These are phyloP conservation scores for Xiphorhynchus elegans DNA, from an alignment of 2,113 vertebrate species.

Conservation along the genomic window DNA sequence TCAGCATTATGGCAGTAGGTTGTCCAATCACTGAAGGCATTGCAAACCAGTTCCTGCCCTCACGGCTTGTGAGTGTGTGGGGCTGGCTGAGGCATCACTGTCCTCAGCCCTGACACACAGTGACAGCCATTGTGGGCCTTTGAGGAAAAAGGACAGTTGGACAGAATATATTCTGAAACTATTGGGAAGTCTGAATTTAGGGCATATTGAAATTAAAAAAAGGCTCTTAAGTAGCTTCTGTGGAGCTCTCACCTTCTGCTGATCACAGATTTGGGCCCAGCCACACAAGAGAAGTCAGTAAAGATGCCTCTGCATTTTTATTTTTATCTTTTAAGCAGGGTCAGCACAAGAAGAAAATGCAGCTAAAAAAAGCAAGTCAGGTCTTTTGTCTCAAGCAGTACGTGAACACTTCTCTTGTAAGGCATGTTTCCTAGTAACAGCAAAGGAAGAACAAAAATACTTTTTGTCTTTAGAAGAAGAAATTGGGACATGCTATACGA, in stretches of 20 bases:
- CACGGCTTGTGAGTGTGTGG: accelerated
- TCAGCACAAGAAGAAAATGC: background rate
- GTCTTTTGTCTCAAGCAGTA: constrained; percentile 35
- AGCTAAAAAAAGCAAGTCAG: constrained; percentile 19
- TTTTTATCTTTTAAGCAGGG: background rate
- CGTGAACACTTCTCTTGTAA: background rate
- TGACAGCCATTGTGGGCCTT: accelerated
- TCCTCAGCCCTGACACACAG: background rate
- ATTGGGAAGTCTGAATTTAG: background rate
- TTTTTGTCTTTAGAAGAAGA: constrained; percentile 36
- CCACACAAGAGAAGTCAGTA: background rate
- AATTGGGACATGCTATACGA: background rate
- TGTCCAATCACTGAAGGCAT: background rate
- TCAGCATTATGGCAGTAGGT: background rate
- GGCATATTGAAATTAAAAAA: background rate
- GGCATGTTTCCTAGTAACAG: constrained; percentile 56
- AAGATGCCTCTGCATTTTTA: background rate
- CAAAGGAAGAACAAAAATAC: constrained; percentile 47
- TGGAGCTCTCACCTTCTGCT: background rate
- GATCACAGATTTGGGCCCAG: background rate
- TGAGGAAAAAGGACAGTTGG: background rate
- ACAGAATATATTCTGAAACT: background rate
- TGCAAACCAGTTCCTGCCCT: background rate
- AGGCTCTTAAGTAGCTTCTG: background rate
- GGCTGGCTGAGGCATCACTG: accelerated